phyloP scores from a whole-genome alignment of 2,888 invertebrate genomes.

The Tenthredo mesomela region DNA sequence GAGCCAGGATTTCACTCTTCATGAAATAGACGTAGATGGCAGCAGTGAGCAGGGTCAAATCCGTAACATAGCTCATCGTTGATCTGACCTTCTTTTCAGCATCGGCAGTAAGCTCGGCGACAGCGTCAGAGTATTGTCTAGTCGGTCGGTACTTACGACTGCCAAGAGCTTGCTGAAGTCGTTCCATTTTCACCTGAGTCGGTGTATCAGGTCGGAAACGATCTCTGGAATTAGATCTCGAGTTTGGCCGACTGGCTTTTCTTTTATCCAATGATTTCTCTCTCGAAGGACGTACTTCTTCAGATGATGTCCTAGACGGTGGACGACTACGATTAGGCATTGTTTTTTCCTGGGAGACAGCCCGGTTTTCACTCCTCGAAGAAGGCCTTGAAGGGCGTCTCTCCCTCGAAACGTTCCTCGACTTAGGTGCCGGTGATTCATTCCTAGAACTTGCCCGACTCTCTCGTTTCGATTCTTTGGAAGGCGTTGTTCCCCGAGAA shows the following conservation, averaged over 20 bases:
- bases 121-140: conserved; percentile 55
- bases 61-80: conserved; percentile 86
- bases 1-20: conserved; percentile 88
- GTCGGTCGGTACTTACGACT: conserved; percentile 62
- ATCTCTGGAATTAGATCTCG: conserved; percentile 71
- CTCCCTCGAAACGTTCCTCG: conserved; percentile 65
- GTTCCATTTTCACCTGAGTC: conserved; percentile 74
- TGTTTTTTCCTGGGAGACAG: conserved; percentile 60
- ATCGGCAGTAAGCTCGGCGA: conserved; percentile 79
- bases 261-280: conserved; percentile 58
- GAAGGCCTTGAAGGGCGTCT: conserved; percentile 67
- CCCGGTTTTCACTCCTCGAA: conserved; percentile 65
- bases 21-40: conserved; percentile 92
- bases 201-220: conserved; percentile 70
- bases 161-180: conserved; percentile 65
- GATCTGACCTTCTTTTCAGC: conserved; percentile 86
- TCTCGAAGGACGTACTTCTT: conserved; percentile 57
- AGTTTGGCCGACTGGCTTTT: conserved; percentile 63
- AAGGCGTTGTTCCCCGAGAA: conserved; percentile 63
- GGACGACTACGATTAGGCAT: conserved; percentile 51
- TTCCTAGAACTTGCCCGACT: conserved; percentile 66
- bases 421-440: conserved; percentile 66
- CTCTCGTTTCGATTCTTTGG: conserved; percentile 54
- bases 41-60: conserved; percentile 86
- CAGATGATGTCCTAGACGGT: conserved; percentile 59